Conservation (phyloP, 2,113 vertebrate genomes). For the Xenopus laevis region DNA sequence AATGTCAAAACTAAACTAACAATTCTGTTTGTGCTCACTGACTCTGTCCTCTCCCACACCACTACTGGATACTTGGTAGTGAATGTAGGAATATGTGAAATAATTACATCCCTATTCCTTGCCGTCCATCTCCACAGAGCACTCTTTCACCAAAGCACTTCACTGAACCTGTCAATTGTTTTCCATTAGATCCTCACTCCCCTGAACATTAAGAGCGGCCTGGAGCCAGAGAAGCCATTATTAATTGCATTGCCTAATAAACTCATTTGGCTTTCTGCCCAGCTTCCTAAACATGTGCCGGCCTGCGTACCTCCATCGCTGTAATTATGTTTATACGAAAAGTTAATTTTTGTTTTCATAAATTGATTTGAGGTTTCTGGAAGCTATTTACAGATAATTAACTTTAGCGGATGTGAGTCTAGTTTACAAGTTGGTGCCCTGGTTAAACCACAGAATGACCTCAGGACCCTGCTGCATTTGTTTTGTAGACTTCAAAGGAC, state of each 20-base stretch:
- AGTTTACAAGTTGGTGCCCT: conserved; percentile 49
- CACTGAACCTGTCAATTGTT: conserved; percentile 53
- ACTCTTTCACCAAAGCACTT: conserved; percentile 36
- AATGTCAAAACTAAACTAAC: too few relatives aligned
- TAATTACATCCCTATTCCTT: conserved; percentile 4
- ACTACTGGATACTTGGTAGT: too few relatives aligned
- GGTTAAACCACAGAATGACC: conserved; percentile 41
- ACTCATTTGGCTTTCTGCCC: conserved; percentile 67
- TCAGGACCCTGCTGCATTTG: conserved; percentile 14
- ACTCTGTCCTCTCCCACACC: not conserved
- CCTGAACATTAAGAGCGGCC: conserved; percentile 56
- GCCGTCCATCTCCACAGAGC: not conserved
- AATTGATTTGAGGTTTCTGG: conserved; percentile 70
- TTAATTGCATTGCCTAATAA: conserved; percentile 70
- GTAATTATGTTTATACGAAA: conserved; percentile 70
- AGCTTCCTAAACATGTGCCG: conserved; percentile 59
- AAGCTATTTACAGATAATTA: conserved; percentile 69
- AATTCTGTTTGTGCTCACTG: not conserved
- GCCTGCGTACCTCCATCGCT: conserved; percentile 61
- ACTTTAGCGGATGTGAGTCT: conserved; percentile 53
- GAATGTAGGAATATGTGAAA: not conserved
- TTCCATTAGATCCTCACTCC: conserved; percentile 48
- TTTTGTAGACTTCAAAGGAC: not conserved
- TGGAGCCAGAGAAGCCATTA: conserved; percentile 60
- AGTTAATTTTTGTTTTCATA: conserved; percentile 72